Evolutionary conservation across 2,113 vertebrate genomes (phyloP).

Genomic region (Pelusios castaneus): DNA sequence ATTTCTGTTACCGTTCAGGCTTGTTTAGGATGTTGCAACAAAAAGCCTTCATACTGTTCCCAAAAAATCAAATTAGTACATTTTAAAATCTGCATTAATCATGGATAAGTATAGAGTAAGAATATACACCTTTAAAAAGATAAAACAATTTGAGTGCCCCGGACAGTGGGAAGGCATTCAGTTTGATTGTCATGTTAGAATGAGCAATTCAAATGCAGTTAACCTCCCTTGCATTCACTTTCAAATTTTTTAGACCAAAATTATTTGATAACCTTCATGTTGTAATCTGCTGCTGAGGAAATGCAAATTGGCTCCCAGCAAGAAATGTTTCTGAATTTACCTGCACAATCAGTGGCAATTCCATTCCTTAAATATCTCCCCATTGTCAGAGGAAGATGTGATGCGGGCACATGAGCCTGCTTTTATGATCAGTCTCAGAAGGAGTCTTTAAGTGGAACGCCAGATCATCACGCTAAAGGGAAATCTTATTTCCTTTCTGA

Average conservation of each 20-base stretch:
- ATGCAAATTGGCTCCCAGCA: not conserved
- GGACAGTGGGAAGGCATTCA: not conserved
- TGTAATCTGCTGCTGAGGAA: not conserved
- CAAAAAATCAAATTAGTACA: not conserved
- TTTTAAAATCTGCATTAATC: conserved; percentile 9
- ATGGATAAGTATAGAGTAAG: not conserved
- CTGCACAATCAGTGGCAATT: not conserved
- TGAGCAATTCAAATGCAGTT: conserved; percentile 10
- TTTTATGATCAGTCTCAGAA: not conserved
- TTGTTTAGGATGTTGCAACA: not conserved
- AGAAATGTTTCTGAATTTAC: not conserved
- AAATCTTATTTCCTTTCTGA: not conserved
- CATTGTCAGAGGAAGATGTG: not conserved
- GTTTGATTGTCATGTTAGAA: not conserved
- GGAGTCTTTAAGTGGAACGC: not conserved
- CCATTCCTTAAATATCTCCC: not conserved
- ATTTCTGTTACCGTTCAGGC: not conserved
- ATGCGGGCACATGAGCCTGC: not conserved
- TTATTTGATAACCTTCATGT: not conserved
- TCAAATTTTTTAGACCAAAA: conserved; percentile 12
- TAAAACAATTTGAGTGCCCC: not conserved
- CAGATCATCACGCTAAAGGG: not conserved
- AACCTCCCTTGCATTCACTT: not conserved
- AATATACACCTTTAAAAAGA: not conserved
- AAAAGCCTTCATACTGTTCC: not conserved